A percentile compares a stretch with the other conserved stretches of the same genome.
These are phyloP conservation scores for Myiotriccus ornatus DNA, from an alignment of 2,797 vertebrate species.

Conservation along the genomic window DNA sequence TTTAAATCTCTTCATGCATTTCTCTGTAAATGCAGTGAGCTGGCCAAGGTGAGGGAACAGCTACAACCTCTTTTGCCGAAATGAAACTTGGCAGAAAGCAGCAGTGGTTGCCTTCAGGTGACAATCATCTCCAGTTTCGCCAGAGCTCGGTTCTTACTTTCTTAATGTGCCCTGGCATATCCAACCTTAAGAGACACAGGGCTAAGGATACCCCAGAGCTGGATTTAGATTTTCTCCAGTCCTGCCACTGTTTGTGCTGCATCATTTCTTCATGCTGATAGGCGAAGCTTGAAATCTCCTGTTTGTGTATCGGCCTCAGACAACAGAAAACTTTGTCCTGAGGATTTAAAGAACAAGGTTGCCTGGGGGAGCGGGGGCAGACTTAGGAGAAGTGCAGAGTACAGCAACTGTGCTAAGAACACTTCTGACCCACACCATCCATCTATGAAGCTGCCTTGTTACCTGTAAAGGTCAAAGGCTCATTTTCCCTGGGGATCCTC, in stretches of 20 bases:
- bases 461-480: neutral
- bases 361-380: accelerated
- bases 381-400: accelerated
- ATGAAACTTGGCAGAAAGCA: neutral
- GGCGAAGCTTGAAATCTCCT: neutral
- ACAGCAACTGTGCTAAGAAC: neutral
- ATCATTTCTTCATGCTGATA: neutral
- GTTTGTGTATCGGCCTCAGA: neutral
- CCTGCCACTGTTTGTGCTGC: neutral
- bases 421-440: neutral
- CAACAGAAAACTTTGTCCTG: neutral
- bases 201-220: neutral
- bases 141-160: neutral
- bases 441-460: neutral
- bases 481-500: neutral
- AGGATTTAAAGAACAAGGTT: neutral
- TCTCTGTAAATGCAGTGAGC: neutral
- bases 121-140: neutral
- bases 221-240: neutral
- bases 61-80: neutral
- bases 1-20: neutral
- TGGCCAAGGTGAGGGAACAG: neutral
- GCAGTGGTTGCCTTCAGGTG: neutral
- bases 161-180: neutral
- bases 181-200: neutral